A percentile compares a stretch with the other conserved stretches of the same genome.
phyloP scores from a whole-genome alignment of 2,113 vertebrate genomes.

The Casuarius casuarius region DNA sequence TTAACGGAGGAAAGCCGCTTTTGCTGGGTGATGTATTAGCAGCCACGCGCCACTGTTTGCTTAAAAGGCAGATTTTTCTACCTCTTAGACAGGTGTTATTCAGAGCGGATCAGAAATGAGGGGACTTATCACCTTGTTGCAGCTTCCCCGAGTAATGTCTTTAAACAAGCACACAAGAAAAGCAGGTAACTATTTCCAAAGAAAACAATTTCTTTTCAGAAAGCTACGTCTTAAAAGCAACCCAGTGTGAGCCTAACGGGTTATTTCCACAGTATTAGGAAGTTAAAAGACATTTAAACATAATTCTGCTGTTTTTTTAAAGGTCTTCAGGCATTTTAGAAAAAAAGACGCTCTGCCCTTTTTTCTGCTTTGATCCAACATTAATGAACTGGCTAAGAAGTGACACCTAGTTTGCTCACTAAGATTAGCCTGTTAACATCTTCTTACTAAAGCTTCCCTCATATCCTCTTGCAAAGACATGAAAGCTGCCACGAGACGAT shows the following conservation, averaged over 20 bases:
- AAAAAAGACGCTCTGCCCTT: slow-evolving; percentile 1
- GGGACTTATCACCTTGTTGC: neutral
- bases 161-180: neutral
- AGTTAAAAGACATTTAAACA: neutral
- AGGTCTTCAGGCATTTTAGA: neutral
- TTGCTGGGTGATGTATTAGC: neutral
- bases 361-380: slow-evolving; percentile 69
- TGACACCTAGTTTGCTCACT: slow-evolving; percentile 60
- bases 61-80: neutral
- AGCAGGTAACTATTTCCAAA: neutral
- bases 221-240: neutral
- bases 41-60: neutral
- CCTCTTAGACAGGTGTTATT: neutral
- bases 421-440: slow-evolving; percentile 69
- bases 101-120: neutral
- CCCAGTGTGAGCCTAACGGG: neutral
- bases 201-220: neutral
- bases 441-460: slow-evolving; percentile 69
- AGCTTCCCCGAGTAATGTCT: neutral
- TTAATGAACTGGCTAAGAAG: slow-evolving; percentile 69
- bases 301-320: neutral
- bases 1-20: neutral
- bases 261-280: neutral
- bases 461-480: slow-evolving; percentile 72
- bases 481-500: slow-evolving; percentile 53